These are phyloP conservation scores for Thermophis baileyi DNA, from an alignment of 2,113 vertebrate species.

Conservation along the genomic window DNA sequence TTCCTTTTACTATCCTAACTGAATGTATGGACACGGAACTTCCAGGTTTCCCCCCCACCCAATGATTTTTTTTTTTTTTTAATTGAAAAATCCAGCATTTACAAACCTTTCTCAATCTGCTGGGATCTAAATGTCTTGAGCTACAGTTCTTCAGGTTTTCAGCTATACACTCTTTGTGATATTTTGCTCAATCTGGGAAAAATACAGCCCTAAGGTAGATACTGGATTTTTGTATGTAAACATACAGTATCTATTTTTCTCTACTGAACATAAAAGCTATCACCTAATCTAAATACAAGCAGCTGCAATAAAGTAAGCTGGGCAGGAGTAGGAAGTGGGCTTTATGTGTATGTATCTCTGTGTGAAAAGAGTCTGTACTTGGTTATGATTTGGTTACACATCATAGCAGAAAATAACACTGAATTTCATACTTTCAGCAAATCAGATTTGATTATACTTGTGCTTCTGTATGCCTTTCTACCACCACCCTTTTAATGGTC, in stretches of 20 bases:
- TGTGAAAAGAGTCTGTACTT: not conserved
- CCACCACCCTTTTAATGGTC: not conserved
- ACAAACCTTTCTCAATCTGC: not conserved
- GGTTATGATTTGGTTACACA: not conserved
- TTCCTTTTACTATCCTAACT: not conserved
- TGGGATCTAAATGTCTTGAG: not conserved
- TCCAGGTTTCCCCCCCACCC: not conserved
- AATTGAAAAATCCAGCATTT: not conserved
- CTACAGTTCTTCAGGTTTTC: not conserved
- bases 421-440: not conserved
- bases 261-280: not conserved
- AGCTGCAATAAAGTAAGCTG: not conserved
- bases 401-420: not conserved
- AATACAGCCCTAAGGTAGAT: not conserved
- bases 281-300: not conserved
- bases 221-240: not conserved
- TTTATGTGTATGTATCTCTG: not conserved
- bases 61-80: not conserved
- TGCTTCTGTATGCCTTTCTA: not conserved
- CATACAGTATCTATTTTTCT: not conserved
- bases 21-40: not conserved
- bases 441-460: not conserved
- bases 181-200: not conserved
- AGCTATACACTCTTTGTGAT: not conserved
- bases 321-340: not conserved